phyloP scores from a whole-genome alignment of 2,888 invertebrate genomes.

The Parascotia fuliginaria region DNA sequence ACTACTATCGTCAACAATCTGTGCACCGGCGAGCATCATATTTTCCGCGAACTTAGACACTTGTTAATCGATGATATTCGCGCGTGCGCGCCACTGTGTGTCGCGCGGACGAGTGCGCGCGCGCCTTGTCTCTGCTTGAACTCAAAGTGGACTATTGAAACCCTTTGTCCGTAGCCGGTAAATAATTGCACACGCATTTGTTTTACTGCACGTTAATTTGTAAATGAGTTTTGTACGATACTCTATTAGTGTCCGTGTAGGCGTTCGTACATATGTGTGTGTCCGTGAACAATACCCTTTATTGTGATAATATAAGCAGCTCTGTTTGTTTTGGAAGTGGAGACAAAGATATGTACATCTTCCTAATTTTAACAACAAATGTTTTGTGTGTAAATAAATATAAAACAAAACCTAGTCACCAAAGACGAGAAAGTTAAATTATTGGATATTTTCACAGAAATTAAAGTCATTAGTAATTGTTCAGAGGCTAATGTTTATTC shows the following conservation, averaged over 20 bases:
- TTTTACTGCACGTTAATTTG: slow-evolving; percentile 58
- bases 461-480: too few relatives aligned
- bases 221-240: slow-evolving; percentile 52
- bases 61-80: slow-evolving; percentile 28
- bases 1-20: slow-evolving; percentile 71
- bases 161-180: slow-evolving; percentile 62
- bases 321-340: slow-evolving; percentile 8
- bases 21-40: slow-evolving; percentile 81
- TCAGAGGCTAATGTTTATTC: too few relatives aligned
- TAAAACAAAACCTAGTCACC: neutral
- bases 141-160: slow-evolving; percentile 43
- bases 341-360: slow-evolving; percentile 36
- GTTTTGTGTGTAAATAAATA: slow-evolving; percentile 1
- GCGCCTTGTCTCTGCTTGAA: slow-evolving; percentile 46
- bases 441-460: too few relatives aligned
- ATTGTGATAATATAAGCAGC: slow-evolving; percentile 26
- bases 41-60: slow-evolving; percentile 42
- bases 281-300: slow-evolving; percentile 52
- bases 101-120: slow-evolving; percentile 67
- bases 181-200: slow-evolving; percentile 61
- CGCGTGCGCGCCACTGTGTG: slow-evolving; percentile 61
- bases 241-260: slow-evolving; percentile 26
- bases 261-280: slow-evolving; percentile 19
- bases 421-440: neutral
- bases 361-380: slow-evolving; percentile 11